Percentiles rank a stretch among this genome's conserved stretches.
Conservation (phyloP, 2,888 invertebrate species). For the Drosophila kambysellisi region DNA sequence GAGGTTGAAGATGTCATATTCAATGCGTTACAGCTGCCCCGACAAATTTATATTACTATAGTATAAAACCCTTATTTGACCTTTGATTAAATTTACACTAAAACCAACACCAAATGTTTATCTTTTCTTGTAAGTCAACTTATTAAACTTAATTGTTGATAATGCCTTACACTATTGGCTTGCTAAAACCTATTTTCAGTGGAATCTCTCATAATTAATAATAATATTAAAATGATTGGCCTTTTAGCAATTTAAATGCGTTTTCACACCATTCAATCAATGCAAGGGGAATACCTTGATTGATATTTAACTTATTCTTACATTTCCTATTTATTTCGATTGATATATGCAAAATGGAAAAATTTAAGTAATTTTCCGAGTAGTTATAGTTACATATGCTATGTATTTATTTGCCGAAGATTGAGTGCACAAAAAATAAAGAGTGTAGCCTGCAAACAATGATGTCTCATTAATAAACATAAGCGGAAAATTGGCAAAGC, state of each 20-base stretch:
- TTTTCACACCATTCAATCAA: too few relatives aligned
- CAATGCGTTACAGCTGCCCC: background rate
- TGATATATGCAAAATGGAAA: background rate
- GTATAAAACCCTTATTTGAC: background rate
- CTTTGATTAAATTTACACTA: background rate
- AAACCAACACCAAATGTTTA: background rate
- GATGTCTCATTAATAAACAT: slow-evolving; percentile 76
- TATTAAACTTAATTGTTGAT: background rate
- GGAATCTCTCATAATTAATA: too few relatives aligned
- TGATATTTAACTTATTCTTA: background rate
- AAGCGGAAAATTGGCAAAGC: slow-evolving; percentile 51
- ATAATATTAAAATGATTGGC: background rate
- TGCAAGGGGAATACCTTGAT: background rate
- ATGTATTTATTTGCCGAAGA: background rate
- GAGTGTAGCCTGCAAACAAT: slow-evolving; percentile 48
- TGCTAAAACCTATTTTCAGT: background rate
- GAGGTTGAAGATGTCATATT: background rate
- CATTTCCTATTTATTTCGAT: background rate
- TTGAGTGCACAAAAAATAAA: slow-evolving; percentile 1
- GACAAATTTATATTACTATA: background rate
- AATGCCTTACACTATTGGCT: background rate
- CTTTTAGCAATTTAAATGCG: background rate
- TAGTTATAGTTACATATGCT: background rate
- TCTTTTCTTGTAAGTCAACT: fast-evolving
- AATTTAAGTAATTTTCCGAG: background rate